Conservation (phyloP, 2,888 invertebrate species). For the Andrena chrysosceles region DNA sequence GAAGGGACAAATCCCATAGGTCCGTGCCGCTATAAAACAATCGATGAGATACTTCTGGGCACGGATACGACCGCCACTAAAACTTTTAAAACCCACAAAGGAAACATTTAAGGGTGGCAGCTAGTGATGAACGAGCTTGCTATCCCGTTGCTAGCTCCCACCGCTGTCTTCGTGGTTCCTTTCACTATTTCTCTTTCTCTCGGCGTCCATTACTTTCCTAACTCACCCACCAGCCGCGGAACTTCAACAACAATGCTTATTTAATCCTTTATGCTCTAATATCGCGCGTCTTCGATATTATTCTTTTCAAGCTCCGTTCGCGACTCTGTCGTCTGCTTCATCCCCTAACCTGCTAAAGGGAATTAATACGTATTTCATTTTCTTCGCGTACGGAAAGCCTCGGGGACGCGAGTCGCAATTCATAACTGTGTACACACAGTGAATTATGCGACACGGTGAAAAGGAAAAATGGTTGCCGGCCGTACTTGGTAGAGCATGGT, state of each 20-base stretch:
- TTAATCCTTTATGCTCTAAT: constrained; percentile 8
- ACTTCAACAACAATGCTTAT: constrained; percentile 34
- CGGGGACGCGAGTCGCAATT: neutral
- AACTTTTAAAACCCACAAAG: constrained; percentile 72
- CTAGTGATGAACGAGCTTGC: constrained; percentile 57
- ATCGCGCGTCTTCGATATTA: neutral
- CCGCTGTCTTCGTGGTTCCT: constrained; percentile 33
- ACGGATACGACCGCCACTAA: constrained; percentile 49
- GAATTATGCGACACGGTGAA: constrained; percentile 36
- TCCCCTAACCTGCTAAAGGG: neutral
- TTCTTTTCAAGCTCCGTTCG: neutral
- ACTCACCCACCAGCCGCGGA: constrained; percentile 38
- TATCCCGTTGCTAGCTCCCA: constrained; percentile 15
- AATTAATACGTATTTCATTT: neutral
- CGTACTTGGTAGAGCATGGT: constrained; percentile 43
- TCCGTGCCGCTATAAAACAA: constrained; percentile 63
- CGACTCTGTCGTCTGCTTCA: neutral
- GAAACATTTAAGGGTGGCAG: constrained; percentile 63
- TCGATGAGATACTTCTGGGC: constrained; percentile 61
- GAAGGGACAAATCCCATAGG: constrained; percentile 58
- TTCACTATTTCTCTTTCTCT: constrained; percentile 44
- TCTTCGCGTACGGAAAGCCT: neutral
- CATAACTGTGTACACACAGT: constrained; percentile 48
- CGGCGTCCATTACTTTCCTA: constrained; percentile 55
- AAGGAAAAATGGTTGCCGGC: constrained; percentile 67